Percentiles rank a stretch among this genome's conserved stretches.
Conservation (phyloP, 1,140 invertebrate species). For the Tetragonula clypearis region DNA sequence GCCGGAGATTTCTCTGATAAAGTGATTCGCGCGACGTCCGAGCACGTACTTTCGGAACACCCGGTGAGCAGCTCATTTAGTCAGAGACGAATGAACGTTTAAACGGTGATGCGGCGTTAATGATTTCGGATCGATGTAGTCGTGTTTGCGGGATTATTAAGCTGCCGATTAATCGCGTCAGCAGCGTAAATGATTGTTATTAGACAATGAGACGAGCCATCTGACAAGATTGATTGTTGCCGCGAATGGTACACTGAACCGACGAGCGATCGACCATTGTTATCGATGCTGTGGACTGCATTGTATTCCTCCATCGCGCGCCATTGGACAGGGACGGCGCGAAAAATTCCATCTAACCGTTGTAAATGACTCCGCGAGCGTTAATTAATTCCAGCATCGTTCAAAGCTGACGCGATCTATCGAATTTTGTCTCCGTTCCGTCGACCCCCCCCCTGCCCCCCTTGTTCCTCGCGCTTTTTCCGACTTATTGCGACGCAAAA, state of each 20-base stretch:
- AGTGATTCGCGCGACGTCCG: background rate
- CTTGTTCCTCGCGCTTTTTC: background rate
- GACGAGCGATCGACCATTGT: slow-evolving; percentile 49
- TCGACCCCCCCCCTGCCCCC: background rate
- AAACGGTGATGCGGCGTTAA: slow-evolving; percentile 16
- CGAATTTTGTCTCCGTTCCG: background rate
- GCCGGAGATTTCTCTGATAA: too few species aligned
- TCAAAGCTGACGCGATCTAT: background rate
- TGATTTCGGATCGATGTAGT: slow-evolving; percentile 48
- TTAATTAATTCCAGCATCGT: slow-evolving; percentile 40
- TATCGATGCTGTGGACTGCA: slow-evolving; percentile 34
- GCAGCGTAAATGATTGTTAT: slow-evolving; percentile 55
- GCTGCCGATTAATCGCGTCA: slow-evolving; percentile 50
- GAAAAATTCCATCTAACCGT: slow-evolving; percentile 41
- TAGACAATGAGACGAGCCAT: slow-evolving; percentile 55
- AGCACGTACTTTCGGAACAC: background rate
- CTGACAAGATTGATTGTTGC: slow-evolving; percentile 54
- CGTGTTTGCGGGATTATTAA: slow-evolving; percentile 53
- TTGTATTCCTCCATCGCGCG: slow-evolving; percentile 1
- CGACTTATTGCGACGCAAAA: background rate
- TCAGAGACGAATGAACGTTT: slow-evolving; percentile 33
- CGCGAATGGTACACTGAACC: slow-evolving; percentile 40
- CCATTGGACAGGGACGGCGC: background rate
- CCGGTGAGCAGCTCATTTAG: background rate
- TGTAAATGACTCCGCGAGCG: slow-evolving; percentile 31